phyloP scores from a whole-genome alignment of 2,888 invertebrate species.

The Neoascia interrupta region DNA sequence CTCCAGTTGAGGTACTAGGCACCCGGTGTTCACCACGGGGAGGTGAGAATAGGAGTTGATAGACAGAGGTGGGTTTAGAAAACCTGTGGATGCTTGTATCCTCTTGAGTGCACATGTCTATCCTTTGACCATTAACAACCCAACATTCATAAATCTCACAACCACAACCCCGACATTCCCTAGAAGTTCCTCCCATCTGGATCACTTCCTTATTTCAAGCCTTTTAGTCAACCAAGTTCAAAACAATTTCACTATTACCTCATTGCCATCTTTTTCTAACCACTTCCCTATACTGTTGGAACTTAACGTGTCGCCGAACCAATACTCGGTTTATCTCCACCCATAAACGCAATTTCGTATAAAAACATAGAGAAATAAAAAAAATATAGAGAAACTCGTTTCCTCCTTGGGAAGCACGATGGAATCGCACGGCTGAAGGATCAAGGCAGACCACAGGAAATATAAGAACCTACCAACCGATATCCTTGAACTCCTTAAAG shows the following conservation, averaged over 20 bases:
- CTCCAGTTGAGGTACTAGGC: too few species aligned
- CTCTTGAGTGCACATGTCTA: too few species aligned
- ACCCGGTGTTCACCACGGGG: too few species aligned
- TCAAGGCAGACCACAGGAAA: background rate
- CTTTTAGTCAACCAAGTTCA: background rate
- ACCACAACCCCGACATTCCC: background rate
- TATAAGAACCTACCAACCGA: background rate
- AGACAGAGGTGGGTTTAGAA: too few species aligned
- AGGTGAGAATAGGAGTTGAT: too few species aligned
- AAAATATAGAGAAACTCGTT: background rate
- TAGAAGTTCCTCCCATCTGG: background rate
- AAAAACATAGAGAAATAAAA: background rate
- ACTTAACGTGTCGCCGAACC: background rate
- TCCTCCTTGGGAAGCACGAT: too few species aligned
- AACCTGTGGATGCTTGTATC: too few species aligned
- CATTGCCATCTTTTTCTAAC: background rate
- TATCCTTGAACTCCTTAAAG: background rate
- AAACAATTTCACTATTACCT: background rate
- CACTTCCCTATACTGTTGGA: constrained; percentile 3
- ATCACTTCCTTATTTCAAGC: background rate
- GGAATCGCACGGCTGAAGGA: background rate
- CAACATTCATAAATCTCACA: background rate
- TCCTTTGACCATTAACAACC: too few species aligned
- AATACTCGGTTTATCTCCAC: background rate
- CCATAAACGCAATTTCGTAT: background rate